Conservation (phyloP, 1,140 invertebrate species). For the Drosophila fuyamai region DNA sequence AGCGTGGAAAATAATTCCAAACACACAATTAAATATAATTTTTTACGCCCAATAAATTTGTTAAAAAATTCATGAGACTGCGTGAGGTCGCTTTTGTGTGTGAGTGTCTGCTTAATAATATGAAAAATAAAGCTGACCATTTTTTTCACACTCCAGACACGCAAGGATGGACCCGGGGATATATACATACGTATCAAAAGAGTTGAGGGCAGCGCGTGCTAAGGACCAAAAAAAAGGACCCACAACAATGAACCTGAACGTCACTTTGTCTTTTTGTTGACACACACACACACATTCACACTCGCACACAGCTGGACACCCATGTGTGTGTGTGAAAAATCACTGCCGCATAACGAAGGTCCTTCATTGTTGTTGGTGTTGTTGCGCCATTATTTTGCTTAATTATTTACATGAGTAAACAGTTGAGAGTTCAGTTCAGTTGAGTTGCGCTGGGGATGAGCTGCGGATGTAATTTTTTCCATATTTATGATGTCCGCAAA, state of each 20-base stretch:
- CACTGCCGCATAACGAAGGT: conserved; percentile 64
- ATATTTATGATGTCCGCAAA: conserved; percentile 25
- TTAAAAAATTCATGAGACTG: conserved; percentile 67
- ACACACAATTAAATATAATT: conserved; percentile 69
- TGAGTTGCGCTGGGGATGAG: conserved; percentile 18
- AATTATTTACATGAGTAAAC: conserved; percentile 82
- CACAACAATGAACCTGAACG: conserved; percentile 67
- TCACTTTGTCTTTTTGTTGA: conserved; percentile 69
- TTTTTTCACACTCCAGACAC: conserved; percentile 65
- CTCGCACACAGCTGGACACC: conserved; percentile 21
- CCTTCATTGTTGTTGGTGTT: conserved; percentile 48
- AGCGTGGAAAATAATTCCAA: conserved; percentile 44
- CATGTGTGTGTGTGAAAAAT: conserved; percentile 58
- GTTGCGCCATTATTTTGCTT: conserved; percentile 72
- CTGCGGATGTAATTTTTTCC: conserved; percentile 26
- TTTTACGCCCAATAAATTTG: conserved; percentile 72
- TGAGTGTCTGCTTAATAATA: conserved; percentile 52
- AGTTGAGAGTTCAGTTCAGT: conserved; percentile 66
- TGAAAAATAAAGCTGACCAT: conserved; percentile 66
- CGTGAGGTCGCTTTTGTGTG: conserved; percentile 23
- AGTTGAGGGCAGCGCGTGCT: conserved; percentile 43
- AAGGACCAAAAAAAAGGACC: conserved; percentile 44
- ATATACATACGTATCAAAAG: conserved; percentile 4
- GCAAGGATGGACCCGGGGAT: conserved; percentile 13
- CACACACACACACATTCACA: conserved; percentile 38